Evolutionary conservation across 2,113 vertebrate species (phyloP).

Genomic region (Candoia aspera): DNA sequence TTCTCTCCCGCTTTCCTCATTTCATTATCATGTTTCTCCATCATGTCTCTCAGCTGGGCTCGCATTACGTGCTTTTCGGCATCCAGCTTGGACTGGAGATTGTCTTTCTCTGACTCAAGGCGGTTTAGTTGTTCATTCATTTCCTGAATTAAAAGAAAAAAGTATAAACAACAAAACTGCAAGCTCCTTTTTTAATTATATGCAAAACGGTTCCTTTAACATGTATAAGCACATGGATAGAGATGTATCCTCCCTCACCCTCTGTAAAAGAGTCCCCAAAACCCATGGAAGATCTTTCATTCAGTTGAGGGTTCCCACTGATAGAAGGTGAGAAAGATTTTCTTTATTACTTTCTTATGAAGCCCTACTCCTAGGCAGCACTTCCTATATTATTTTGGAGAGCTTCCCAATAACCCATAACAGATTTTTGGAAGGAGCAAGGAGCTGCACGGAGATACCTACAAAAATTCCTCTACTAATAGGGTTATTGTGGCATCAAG

Average conservation of each 20-base stretch:
- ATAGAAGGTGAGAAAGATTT: background rate
- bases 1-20: slow-evolving; percentile 58
- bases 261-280: background rate
- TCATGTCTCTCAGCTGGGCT: slow-evolving; percentile 86
- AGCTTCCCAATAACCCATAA: background rate
- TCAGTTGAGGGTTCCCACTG: background rate
- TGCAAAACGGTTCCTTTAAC: background rate
- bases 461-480: background rate
- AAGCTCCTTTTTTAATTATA: background rate
- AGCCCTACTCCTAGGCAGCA: background rate
- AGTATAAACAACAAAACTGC: background rate
- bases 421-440: background rate
- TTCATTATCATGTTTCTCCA: slow-evolving; percentile 86
- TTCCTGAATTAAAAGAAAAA: slow-evolving; percentile 69
- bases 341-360: too few species aligned
- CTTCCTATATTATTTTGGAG: background rate
- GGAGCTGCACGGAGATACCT: background rate
- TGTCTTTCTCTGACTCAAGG: slow-evolving; percentile 83
- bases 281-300: background rate
- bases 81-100: slow-evolving; percentile 85
- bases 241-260: background rate
- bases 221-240: background rate
- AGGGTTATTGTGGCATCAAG: background rate
- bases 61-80: slow-evolving; percentile 92
- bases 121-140: slow-evolving; percentile 75